phyloP scores from a whole-genome alignment of 2,888 invertebrate genomes.

The Xestia rhomboidea region DNA sequence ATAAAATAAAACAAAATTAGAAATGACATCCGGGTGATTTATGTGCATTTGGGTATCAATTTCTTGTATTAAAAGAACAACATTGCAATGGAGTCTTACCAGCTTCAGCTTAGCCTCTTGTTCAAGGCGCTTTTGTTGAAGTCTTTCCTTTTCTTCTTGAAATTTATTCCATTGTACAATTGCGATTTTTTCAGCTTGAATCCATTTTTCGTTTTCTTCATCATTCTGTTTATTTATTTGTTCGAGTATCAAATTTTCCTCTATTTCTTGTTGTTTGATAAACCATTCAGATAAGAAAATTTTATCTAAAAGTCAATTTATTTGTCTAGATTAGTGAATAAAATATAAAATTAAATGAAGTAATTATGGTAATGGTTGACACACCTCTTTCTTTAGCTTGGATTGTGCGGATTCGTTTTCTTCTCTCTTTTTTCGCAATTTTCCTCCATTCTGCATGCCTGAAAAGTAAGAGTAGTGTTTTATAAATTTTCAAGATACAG shows the following conservation, averaged over 20 bases:
- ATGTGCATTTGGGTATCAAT: neutral
- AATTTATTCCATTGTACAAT: conserved; percentile 92
- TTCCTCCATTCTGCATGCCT: conserved; percentile 94
- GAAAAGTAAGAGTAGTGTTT: conserved; percentile 50
- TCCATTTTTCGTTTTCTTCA: conserved; percentile 92
- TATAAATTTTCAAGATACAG: neutral
- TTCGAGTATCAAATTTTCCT: conserved; percentile 88
- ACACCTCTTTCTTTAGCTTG: conserved; percentile 91
- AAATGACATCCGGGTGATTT: no score
- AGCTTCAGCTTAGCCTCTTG: conserved; percentile 90
- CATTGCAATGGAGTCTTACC: conserved; percentile 70
- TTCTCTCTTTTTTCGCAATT: conserved; percentile 93
- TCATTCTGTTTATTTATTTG: conserved; percentile 90
- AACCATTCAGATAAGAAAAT: conserved; percentile 54
- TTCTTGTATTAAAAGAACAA: neutral
- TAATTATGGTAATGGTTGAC: neutral
- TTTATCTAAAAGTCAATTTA: conserved; percentile 42
- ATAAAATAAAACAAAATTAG: neutral
- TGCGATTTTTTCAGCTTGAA: conserved; percentile 92
- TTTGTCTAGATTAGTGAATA: neutral
- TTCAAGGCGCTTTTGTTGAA: conserved; percentile 90
- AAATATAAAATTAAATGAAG: neutral
- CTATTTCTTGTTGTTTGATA: conserved; percentile 79
- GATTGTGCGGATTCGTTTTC: conserved; percentile 92
- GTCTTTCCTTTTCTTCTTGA: conserved; percentile 90